Percentiles rank a stretch among this genome's conserved stretches.
These are phyloP conservation scores for Microdon myrmicae DNA, from an alignment of 2,888 invertebrate species.

Conservation along the genomic window DNA sequence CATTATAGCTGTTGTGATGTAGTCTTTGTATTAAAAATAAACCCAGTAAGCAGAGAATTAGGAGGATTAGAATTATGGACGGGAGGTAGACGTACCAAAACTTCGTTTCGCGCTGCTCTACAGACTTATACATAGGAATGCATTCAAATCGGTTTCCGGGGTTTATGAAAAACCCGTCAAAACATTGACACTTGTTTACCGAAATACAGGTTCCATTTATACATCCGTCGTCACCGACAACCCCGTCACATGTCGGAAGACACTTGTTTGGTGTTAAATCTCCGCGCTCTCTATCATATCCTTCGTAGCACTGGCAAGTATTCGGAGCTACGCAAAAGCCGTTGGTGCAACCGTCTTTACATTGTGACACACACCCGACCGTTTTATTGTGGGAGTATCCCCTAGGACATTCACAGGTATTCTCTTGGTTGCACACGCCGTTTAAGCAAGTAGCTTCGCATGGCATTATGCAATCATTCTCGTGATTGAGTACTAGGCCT, in stretches of 20 bases:
- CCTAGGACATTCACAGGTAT: conserved; percentile 61
- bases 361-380: conserved; percentile 60
- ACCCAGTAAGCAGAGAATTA: not conserved
- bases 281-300: conserved; percentile 57
- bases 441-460: conserved; percentile 58
- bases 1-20: conserved; percentile 19
- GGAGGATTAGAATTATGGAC: not conserved
- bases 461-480: conserved; percentile 28
- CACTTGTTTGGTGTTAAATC: conserved; percentile 3
- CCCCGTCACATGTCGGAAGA: conserved; percentile 14
- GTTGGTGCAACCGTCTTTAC: conserved; percentile 58
- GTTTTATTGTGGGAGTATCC: conserved; percentile 59
- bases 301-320: conserved; percentile 67
- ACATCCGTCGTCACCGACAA: conserved; percentile 12
- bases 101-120: not conserved
- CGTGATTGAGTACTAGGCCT: conserved; percentile 11
- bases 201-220: conserved; percentile 36
- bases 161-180: conserved; percentile 9
- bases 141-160: conserved; percentile 23
- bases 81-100: not conserved
- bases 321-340: conserved; percentile 65
- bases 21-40: not conserved
- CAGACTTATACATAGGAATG: not conserved
- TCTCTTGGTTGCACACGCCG: conserved; percentile 65
- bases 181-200: conserved; percentile 29